Percentiles rank a stretch among this genome's conserved stretches.
Evolutionary conservation across 2,888 invertebrate genomes (phyloP).

Genomic region (Ischnus inquisitorius): DNA sequence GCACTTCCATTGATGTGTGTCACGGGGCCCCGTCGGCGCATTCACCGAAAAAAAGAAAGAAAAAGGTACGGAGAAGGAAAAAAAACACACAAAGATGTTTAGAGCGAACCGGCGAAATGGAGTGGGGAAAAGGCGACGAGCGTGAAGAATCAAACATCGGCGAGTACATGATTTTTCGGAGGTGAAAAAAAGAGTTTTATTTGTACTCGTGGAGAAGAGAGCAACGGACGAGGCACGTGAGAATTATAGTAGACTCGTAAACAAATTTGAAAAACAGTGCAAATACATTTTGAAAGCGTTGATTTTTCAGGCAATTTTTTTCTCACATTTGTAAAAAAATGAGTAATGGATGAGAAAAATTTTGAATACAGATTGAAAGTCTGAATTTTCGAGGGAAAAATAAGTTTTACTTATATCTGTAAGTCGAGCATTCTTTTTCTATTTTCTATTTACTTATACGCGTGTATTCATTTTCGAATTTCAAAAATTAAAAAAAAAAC

Average conservation of each 20-base stretch:
- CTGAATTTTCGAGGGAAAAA: not conserved
- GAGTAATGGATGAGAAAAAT: no score
- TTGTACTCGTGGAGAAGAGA: no score
- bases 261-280: not conserved
- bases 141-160: not conserved
- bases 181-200: no score
- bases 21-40: slow-evolving; percentile 79
- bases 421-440: not conserved
- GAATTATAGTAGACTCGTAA: not conserved
- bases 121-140: not conserved
- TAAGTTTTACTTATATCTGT: not conserved
- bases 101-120: not conserved
- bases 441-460: no score
- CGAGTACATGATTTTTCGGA: no score
- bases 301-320: no score
- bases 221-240: not conserved
- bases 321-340: no score
- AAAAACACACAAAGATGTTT: slow-evolving; percentile 21
- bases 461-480: no score
- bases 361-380: not conserved
- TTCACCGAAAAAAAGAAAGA: slow-evolving; percentile 55
- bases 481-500: no score
- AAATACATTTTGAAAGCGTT: no score
- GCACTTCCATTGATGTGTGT: slow-evolving; percentile 84
- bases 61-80: slow-evolving; percentile 13